These are phyloP conservation scores for Eupithecia subfuscata DNA, from an alignment of 2,888 invertebrate species.

Conservation along the genomic window DNA sequence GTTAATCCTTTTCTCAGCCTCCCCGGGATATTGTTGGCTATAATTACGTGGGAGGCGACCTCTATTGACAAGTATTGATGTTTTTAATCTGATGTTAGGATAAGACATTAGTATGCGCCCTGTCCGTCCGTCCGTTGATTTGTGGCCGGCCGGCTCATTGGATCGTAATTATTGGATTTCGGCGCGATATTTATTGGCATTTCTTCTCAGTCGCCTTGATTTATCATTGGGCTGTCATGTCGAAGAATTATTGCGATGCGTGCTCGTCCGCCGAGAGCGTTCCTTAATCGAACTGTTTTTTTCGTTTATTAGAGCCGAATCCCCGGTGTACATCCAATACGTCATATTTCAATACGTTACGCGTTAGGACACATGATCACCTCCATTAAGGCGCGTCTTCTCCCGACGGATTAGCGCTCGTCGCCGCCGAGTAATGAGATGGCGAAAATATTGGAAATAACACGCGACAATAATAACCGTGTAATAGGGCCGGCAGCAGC, in stretches of 20 bases:
- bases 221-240: constrained; percentile 75
- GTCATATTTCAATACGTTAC: constrained; percentile 81
- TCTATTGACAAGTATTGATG: constrained; percentile 84
- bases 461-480: constrained; percentile 73
- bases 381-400: constrained; percentile 76
- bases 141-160: constrained; percentile 80
- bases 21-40: constrained; percentile 82
- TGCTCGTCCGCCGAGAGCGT: constrained; percentile 55
- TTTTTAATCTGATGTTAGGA: constrained; percentile 84
- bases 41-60: constrained; percentile 83
- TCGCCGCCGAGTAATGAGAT: constrained; percentile 77
- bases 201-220: constrained; percentile 78
- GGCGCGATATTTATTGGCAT: constrained; percentile 81
- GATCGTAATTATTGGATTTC: constrained; percentile 82
- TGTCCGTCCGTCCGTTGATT: constrained; percentile 75
- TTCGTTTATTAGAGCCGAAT: constrained; percentile 72
- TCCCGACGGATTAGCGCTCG: constrained; percentile 80
- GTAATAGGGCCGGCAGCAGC: constrained; percentile 68
- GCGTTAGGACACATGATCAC: constrained; percentile 80
- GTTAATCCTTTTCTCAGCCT: constrained; percentile 78
- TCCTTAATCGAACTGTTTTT: constrained; percentile 61
- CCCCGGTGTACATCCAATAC: constrained; percentile 75
- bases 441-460: constrained; percentile 80
- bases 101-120: constrained; percentile 81
- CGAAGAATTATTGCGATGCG: constrained; percentile 70